phyloP scores from a whole-genome alignment of 2,113 vertebrate species.

The Origma solitaria region DNA sequence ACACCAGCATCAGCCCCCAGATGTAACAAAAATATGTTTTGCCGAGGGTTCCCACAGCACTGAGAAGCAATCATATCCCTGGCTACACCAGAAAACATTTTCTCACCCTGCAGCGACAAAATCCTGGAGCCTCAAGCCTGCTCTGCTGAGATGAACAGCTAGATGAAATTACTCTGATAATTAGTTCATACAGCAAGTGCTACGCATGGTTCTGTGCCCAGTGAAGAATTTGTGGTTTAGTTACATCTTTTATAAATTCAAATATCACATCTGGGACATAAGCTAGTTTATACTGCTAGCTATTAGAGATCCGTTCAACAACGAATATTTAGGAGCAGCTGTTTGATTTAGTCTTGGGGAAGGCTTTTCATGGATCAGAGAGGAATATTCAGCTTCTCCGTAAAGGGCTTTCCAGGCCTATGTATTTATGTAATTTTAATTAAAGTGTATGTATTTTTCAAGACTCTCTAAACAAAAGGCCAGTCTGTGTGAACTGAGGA shows the following conservation, averaged over 20 bases:
- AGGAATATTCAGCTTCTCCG: not conserved
- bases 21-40: not conserved
- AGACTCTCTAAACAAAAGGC: not conserved
- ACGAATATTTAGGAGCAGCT: not conserved
- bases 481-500: not conserved
- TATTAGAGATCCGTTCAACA: not conserved
- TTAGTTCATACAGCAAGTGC: not conserved
- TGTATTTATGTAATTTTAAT: not conserved
- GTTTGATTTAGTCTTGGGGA: not conserved
- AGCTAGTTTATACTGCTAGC: not conserved
- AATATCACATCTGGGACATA: not conserved
- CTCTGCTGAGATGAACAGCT: not conserved
- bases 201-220: not conserved
- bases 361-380: not conserved
- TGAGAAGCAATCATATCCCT: not conserved
- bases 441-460: not conserved
- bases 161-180: not conserved
- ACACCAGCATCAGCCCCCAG: not conserved
- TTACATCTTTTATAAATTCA: not conserved
- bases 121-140: not conserved
- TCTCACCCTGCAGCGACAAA: not conserved
- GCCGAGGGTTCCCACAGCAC: not conserved
- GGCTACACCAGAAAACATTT: not conserved
- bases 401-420: not conserved
- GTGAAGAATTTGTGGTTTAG: not conserved